Conservation (phyloP, 2,113 vertebrate species). For the Zapornia atra region DNA sequence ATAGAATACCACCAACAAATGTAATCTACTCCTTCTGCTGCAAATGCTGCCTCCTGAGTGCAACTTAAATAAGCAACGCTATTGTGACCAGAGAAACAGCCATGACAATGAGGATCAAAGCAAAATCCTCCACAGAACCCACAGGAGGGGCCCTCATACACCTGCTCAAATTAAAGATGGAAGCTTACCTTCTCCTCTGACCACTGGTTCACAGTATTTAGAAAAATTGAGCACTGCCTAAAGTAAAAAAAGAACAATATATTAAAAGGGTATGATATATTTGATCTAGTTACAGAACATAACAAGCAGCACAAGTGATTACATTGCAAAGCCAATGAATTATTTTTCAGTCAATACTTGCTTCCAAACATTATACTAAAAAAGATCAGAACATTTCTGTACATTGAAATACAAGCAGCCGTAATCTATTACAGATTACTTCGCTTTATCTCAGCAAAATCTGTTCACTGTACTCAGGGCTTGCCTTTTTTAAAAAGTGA, state of each 20-base stretch:
- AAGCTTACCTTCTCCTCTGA: slow-evolving; percentile 90
- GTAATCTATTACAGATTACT: neutral
- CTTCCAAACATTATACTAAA: neutral
- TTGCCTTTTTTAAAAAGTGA: too few relatives aligned
- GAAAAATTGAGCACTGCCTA: slow-evolving; percentile 94
- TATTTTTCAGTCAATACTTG: neutral
- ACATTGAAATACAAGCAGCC: neutral
- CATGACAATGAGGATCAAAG: neutral
- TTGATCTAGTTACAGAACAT: neutral
- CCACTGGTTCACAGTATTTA: slow-evolving; percentile 93
- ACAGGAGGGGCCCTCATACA: neutral
- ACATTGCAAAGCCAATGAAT: neutral
- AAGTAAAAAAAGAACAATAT: neutral
- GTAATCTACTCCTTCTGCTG: neutral
- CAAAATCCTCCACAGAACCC: neutral
- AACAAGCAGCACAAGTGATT: neutral
- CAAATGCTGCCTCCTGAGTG: neutral
- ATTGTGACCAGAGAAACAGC: neutral
- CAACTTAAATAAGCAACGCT: neutral
- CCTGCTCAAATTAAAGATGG: neutral
- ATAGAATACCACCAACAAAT: neutral
- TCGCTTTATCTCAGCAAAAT: neutral
- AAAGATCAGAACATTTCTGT: neutral
- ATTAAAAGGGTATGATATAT: neutral
- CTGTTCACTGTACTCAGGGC: neutral